Evolutionary conservation across 1,140 invertebrate genomes (phyloP), one percentile per base, ranked within the genome.

Genomic region (Diorhabda carinulata): DNA sequence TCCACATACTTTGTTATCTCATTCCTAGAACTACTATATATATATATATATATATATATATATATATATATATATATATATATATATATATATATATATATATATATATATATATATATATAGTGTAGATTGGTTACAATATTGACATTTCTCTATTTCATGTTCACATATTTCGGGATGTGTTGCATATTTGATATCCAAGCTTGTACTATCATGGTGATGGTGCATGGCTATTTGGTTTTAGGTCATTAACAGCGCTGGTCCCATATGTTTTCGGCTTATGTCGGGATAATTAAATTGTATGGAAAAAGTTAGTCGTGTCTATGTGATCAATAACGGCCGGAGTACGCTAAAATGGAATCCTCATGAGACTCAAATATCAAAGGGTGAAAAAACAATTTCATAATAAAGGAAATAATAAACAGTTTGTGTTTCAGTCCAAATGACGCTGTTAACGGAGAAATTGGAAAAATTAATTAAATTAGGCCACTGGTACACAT

Each of bases 341-440:
- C 25, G n/a, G 47, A 52, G 47, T 52, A n/a, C 47, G 47, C 47
- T n/a, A 52, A 8, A 52, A 6, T 6, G 47, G 47, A 52, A 52
- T 52, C 47, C 47, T 52, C 47, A 52, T 52, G 47, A 52, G 47
- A 52, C 47, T 52, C n/a, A 52, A 52, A 52, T 52, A 52, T 52
- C 47, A n/a, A n/a, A 6, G 47, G 47, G 47, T n/a, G n/a, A 52
- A 52, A 52, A 52, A 52, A n/a, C 47, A 52, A n/a, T 52, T 52
- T 52, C 6, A 52, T 52, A 52, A 8, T 52, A 52, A n/a, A n/a
- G 3, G n/a, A 52, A 52, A 52, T 52, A 52, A 52, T 52, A 52
- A 52, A 52, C 47, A 52, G 47, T 52, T 6, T n/a, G n/a, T 52
- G 47, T n/a, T n/a, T 6, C 47, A n/a, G 6, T 52, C n/a, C 6